phyloP scores from a whole-genome alignment of 2,888 invertebrate genomes.

The Xanthostigma xanthostigma region DNA sequence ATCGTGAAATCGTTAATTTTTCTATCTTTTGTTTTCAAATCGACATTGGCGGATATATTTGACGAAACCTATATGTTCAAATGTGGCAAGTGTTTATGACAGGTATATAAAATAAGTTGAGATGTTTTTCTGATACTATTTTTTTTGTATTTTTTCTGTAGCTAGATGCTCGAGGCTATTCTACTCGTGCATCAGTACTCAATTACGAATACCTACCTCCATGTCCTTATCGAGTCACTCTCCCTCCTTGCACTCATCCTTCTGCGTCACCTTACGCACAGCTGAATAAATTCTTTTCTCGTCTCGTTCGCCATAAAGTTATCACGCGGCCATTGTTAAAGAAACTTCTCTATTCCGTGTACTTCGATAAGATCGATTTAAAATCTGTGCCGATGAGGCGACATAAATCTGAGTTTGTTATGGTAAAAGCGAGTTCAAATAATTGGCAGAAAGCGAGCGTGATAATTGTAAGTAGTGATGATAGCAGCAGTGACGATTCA shows the following conservation, averaged over 20 bases:
- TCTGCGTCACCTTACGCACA: constrained; percentile 64
- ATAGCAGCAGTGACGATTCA: constrained; percentile 23
- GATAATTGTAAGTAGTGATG: constrained; percentile 2
- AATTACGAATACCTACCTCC: constrained; percentile 23
- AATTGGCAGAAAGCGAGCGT: constrained; percentile 4
- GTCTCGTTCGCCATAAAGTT: constrained; percentile 54
- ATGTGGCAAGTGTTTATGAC: too few relatives aligned
- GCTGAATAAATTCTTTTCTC: constrained; percentile 60
- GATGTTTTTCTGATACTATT: too few relatives aligned
- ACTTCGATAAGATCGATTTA: constrained; percentile 36
- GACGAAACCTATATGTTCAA: too few relatives aligned
- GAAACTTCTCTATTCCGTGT: constrained; percentile 52
- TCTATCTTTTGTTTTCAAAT: too few relatives aligned
- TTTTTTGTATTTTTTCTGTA: constrained; percentile 11
- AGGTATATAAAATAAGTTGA: too few relatives aligned
- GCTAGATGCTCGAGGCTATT: constrained; percentile 39
- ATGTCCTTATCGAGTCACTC: constrained; percentile 35
- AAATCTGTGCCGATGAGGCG: constrained; percentile 36
- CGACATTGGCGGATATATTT: too few relatives aligned
- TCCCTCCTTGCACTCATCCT: constrained; percentile 61
- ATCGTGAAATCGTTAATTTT: too few relatives aligned
- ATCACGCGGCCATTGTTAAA: constrained; percentile 58
- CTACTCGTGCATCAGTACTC: constrained; percentile 35
- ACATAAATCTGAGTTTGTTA: constrained; percentile 31
- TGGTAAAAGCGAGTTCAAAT: constrained; percentile 13